Percentiles rank a stretch among this genome's conserved stretches.
Conservation (phyloP, 2,797 vertebrate genomes). For the Sebastiscus tertius region DNA sequence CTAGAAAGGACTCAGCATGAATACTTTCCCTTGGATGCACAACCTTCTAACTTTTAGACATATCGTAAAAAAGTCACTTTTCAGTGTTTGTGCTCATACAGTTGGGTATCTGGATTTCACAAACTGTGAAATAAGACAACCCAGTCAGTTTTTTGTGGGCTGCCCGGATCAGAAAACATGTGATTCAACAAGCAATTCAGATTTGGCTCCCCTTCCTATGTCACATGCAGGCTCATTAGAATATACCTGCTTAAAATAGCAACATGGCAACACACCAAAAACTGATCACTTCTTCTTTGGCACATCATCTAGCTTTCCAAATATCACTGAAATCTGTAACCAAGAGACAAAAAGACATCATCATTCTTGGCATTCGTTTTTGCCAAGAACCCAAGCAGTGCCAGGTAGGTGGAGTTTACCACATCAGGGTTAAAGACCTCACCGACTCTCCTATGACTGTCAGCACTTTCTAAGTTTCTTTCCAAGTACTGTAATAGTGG, state of each 20-base stretch:
- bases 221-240: too few species aligned
- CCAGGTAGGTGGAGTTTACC: background rate
- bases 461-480: background rate
- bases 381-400: background rate
- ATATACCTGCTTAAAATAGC: background rate
- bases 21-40: too few species aligned
- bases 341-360: background rate
- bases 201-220: too few species aligned
- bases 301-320: background rate
- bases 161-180: fast-evolving
- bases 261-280: background rate
- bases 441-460: background rate
- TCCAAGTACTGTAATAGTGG: background rate
- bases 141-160: too few species aligned
- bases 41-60: too few species aligned
- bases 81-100: too few species aligned
- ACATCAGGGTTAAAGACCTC: background rate
- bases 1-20: background rate
- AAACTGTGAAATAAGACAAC: too few species aligned
- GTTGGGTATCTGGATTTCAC: fast-evolving
- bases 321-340: background rate
- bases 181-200: too few species aligned
- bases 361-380: background rate
- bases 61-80: too few species aligned
- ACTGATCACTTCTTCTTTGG: background rate